phyloP scores from a whole-genome alignment of 2,113 vertebrate species.

The Callopanchax toddi region DNA sequence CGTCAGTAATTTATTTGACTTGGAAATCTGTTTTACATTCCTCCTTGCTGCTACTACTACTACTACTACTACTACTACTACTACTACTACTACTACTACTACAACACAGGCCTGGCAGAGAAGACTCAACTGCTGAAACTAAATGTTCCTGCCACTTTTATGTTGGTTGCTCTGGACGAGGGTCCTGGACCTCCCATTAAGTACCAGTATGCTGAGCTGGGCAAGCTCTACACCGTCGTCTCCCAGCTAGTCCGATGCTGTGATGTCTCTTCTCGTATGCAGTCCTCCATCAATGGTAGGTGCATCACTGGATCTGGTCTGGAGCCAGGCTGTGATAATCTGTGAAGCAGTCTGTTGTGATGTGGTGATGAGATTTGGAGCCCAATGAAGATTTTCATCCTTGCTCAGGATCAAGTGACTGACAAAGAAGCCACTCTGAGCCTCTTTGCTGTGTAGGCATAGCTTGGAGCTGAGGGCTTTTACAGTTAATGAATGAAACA shows the following conservation, averaged over 20 bases:
- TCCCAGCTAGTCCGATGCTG: conserved; percentile 97
- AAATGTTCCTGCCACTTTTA: conserved; percentile 97
- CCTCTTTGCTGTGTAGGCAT: conserved; percentile 50
- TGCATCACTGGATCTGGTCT: background rate
- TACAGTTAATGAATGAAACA: background rate
- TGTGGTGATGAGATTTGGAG: conserved; percentile 15
- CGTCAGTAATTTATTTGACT: background rate
- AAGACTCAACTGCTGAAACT: conserved; percentile 97
- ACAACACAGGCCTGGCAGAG: conserved; percentile 88
- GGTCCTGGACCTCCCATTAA: conserved; percentile 99
- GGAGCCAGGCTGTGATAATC: background rate
- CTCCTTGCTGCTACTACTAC: background rate
- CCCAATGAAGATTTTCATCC: conserved; percentile 77
- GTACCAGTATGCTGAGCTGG: conserved; percentile 98
- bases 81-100: background rate
- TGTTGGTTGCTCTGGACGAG: conserved; percentile 98
- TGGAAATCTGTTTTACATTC: background rate
- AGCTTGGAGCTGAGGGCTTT: conserved; percentile 75
- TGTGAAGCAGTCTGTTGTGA: background rate
- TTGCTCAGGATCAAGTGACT: conserved; percentile 79
- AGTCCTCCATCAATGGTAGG: conserved; percentile 98
- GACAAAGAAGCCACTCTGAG: conserved; percentile 71
- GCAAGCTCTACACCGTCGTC: conserved; percentile 97
- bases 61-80: background rate
- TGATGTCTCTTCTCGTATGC: conserved; percentile 97